Base-by-base conservation (phyloP, 1,140 invertebrate species). In the Vanessa tameamea region DNA sequence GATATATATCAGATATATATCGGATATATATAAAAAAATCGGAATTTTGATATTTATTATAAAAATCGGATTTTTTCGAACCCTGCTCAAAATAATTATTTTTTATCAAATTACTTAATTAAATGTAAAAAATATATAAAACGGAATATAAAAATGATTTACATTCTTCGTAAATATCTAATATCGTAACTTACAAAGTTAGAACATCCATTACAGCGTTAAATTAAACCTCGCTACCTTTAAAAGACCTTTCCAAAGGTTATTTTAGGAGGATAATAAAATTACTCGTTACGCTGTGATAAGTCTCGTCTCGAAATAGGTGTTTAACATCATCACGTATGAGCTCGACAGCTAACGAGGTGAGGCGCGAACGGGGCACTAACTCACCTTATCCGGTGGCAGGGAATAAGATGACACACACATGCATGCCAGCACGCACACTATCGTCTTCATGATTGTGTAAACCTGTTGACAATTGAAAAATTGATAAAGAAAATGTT, bases 301-400 rank as follows among this genome's bases (percentile, higher is more conserved):
- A 71, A 64, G 53, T 51, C 50, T 69, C 53, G 53, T 55, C 37
- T 66, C 70, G 51, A 71, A 77, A 73, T 68, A 77, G 72, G 72
- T 68, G 65, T 71, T 73, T 74, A 77, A 71, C 64, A 48, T 71
- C 64, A 69, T 67, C 47, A 31, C n/a, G 4, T 20, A 9, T 47
- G 63, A 51, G 13, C 57, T 68, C 66, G 72, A 15, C 48, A 43
- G 76, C 68, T 78, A 73, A 78, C 74, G 66, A 76, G 57, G 53
- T 78, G 69, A 69, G 73, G 68, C 61, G 61, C 51, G 69, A 69
- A 59, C 51, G 69, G 65, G 73, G 64, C 64, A 47, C 20, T 81
- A 80, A 87, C 86, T 53, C 64, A 91, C 89, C 85, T 91, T 87
- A 81, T 91, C 89, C 77, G 89, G 89, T 67, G 87, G 85, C 67